Evolutionary conservation across 2,888 invertebrate genomes (phyloP), one percentile per base, ranked within the genome.

Genomic region (Spicauda simplicius): DNA sequence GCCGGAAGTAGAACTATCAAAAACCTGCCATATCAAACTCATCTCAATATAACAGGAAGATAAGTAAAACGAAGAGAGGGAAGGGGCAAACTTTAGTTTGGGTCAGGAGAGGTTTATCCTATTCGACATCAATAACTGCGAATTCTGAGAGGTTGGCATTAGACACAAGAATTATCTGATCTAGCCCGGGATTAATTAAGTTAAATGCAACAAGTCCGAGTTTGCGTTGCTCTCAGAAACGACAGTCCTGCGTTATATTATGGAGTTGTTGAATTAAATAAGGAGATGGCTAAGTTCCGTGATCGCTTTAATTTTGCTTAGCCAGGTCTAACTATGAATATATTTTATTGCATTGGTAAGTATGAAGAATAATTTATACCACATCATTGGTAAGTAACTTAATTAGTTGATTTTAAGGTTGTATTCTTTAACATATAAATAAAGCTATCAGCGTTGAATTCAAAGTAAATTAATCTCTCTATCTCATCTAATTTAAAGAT

Each of bases 131-230:
- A 77, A 77, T 76, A 76, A 74, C 74, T 74, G 72, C 70, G 71
- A 73, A 75, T 77, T 77, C 79, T 77, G 78, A 80, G 81, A 80
- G 81, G 82, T 73, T 74, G 76, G 77, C 82, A 83, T 83, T 77
- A 80, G 78, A 83, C 78, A 78, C 79, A 73, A 81, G 85, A 85
- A 83, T 85, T 87, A 91, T 89, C 91, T 81, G 90, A 89, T 91
- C 85, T 83, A 84, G 81, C 81, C 74, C 76, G 79, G 84, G 89
- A 88, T 91, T 92, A 91, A 92, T 92, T 92, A 91, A 90, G 85
- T 91, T 90, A 89, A 91, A 91, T 89, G 92, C 91, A 92, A 91
- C 91, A 91, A 91, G 90, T 91, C 86, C 81, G 83, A 86, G 90
- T 91, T 91, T 92, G 88, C 88, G 78, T 81, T 86, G 85, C 90